Evolutionary conservation across 2,797 vertebrate genomes (phyloP), one percentile per base, ranked within the genome.

Genomic region (Microctenopoma stevenorrisi): DNA sequence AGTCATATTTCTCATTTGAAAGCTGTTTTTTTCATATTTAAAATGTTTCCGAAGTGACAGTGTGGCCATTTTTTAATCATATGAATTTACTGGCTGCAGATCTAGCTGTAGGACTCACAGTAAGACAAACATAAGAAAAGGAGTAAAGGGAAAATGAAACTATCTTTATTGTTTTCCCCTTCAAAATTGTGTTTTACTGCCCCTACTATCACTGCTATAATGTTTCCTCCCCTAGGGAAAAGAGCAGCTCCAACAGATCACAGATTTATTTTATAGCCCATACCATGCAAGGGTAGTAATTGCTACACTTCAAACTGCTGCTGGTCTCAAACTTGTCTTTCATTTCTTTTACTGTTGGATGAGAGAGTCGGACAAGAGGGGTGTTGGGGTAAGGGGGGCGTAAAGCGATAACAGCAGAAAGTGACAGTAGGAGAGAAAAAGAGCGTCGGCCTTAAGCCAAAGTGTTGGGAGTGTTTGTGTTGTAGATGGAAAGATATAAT

Each of bases 371-470:
- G 40, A 66, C 61, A 66, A 70, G 40, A 52, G 30, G 44, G 22
- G 22, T 22, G 22, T 2, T 22, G 22, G 7, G 54, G 51, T 49
- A 33, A 42, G 46, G 53, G 60, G 42, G 60, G 70, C 52, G 83
- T 37, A 37, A 48, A 43, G 69, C 8, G 64, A 68, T 73, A 77
- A 73, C 64, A 79, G 67, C 63, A 73, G 52, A 73, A 61, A 74
- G 71, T 76, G 86, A 85, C 78, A 86, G 66, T 56, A 63, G 59
- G 68, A 83, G 67, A 84, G 78, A 78, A 54, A 72, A 69, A 52
- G 61, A 77, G 72, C 64, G 72, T 86, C 79, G 78, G 83, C 87
- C 84, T 81, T 46, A 74, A 90, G 83, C 83, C 33, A 79, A 74
- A 73, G 53, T 68, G 65, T 72, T 67, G 55, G 60, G 51, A 73